Conservation (phyloP, 2,797 vertebrate genomes). For the Epinephelus awoara region DNA sequence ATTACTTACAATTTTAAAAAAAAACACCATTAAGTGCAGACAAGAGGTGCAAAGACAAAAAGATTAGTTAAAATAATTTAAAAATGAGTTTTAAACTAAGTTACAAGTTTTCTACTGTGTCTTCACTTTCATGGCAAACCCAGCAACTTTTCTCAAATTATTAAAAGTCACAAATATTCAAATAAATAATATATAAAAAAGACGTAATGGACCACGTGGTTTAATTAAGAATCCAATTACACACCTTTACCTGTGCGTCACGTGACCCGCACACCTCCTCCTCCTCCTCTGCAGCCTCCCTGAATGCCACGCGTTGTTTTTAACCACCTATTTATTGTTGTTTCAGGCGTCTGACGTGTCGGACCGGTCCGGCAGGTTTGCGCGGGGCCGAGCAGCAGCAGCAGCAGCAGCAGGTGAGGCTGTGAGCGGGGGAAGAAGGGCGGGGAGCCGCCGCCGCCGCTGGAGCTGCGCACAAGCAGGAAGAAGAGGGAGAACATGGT, state of each 20-base stretch:
- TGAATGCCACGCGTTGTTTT: constrained; percentile 34
- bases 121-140: background rate
- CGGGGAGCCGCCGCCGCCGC: constrained; percentile 34
- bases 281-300: background rate
- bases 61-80: too few relatives aligned
- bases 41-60: too few relatives aligned
- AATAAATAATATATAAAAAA: too few relatives aligned
- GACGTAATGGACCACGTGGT: constrained; percentile 15
- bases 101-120: too few relatives aligned
- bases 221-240: constrained; percentile 48
- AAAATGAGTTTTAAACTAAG: too few relatives aligned
- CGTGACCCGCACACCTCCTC: constrained; percentile 29
- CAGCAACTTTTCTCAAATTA: background rate
- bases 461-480: constrained; percentile 53
- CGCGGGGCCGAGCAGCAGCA: background rate
- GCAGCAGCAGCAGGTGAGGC: constrained; percentile 40
- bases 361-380: constrained; percentile 69
- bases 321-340: background rate
- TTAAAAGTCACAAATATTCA: background rate
- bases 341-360: background rate
- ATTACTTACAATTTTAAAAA: too few relatives aligned
- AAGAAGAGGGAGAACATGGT: constrained; percentile 69
- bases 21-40: too few relatives aligned
- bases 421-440: constrained; percentile 41
- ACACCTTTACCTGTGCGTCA: constrained; percentile 52